phyloP scores from a whole-genome alignment of 2,113 vertebrate genomes.

The Plecturocebus donacophilus region DNA sequence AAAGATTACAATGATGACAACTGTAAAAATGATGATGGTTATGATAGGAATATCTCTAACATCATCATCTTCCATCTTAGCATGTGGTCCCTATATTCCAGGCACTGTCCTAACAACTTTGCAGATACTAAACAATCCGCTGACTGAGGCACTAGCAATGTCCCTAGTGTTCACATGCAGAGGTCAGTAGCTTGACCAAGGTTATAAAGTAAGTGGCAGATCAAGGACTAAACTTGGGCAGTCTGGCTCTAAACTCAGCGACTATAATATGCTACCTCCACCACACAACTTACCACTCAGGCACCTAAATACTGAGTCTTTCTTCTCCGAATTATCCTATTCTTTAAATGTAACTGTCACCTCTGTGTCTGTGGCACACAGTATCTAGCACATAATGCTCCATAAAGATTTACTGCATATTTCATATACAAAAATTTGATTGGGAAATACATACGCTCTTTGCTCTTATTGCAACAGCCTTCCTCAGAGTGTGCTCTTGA shows the following conservation, averaged over 20 bases:
- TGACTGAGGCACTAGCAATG: neutral
- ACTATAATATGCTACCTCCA: neutral
- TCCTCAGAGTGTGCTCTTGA: neutral
- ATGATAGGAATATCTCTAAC: neutral
- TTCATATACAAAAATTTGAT: neutral
- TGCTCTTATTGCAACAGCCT: neutral
- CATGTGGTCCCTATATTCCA: neutral
- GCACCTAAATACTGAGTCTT: neutral
- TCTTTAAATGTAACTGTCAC: neutral
- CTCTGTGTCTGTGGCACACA: neutral
- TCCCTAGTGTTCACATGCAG: neutral
- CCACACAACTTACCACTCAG: neutral
- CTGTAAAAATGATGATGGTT: neutral
- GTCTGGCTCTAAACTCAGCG: neutral
- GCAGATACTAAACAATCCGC: neutral
- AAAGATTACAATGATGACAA: neutral
- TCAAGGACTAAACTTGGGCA: neutral
- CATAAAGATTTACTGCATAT: neutral
- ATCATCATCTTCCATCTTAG: neutral
- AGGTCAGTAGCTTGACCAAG: neutral
- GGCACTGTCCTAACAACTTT: neutral
- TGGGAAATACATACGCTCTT: neutral
- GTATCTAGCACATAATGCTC: neutral
- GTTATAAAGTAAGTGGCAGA: neutral
- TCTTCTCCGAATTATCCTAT: neutral